These are phyloP conservation scores for Pongo pygmaeus DNA, from an alignment of 2,113 vertebrate genomes.

Conservation along the genomic window DNA sequence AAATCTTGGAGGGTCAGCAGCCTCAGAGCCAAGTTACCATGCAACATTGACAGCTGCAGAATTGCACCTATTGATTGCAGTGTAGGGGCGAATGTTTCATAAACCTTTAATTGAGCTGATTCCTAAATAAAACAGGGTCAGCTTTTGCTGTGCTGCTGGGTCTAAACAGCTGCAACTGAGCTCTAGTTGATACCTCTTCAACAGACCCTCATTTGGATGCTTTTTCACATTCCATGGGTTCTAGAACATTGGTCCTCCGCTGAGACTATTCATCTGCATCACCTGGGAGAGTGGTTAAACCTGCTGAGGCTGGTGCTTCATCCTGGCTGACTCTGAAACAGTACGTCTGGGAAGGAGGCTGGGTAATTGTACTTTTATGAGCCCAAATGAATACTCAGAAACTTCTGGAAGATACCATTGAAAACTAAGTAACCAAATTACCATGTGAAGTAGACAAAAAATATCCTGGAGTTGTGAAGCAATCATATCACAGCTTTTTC, in stretches of 20 bases:
- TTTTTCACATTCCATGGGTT: conserved; percentile 29
- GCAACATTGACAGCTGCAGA: conserved; percentile 47
- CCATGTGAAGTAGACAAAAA: background rate
- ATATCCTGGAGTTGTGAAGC: background rate
- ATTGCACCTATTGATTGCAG: conserved; percentile 65
- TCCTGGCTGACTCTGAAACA: background rate
- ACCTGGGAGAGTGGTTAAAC: background rate
- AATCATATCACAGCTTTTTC: background rate
- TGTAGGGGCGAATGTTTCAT: conserved; percentile 68
- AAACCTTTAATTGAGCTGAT: conserved; percentile 75
- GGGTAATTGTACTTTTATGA: background rate
- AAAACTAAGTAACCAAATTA: background rate
- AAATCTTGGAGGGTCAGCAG: background rate
- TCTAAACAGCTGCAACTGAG: conserved; percentile 57
- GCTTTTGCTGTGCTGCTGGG: conserved; percentile 51
- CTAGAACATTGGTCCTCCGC: conserved; percentile 32
- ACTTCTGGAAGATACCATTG: background rate
- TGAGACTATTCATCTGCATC: background rate
- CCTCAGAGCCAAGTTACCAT: background rate
- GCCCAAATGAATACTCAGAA: background rate
- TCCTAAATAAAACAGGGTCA: conserved; percentile 72
- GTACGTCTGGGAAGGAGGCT: background rate
- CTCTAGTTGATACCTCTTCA: conserved; percentile 47
- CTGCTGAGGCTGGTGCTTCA: background rate
- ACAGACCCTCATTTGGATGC: conserved; percentile 45